These are phyloP conservation scores for Leptinotarsa texana DNA, from an alignment of 1,140 invertebrate species.

Conservation along the genomic window DNA sequence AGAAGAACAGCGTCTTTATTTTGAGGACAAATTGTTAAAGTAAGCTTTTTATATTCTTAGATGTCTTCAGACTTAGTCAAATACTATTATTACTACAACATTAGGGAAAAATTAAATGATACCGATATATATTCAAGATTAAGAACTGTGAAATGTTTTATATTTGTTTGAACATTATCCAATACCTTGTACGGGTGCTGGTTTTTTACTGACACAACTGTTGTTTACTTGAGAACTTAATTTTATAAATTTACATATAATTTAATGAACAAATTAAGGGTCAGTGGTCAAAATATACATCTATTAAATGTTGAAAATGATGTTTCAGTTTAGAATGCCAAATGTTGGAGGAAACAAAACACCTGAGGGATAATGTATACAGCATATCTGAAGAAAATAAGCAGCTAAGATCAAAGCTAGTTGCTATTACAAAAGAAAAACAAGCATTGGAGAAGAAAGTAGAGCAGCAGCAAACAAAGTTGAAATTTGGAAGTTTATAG, in stretches of 20 bases:
- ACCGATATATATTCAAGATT: too few relatives aligned
- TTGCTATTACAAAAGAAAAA: constrained; percentile 65
- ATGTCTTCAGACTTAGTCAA: too few relatives aligned
- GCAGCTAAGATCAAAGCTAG: constrained; percentile 61
- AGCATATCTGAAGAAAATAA: constrained; percentile 58
- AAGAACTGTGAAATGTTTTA: too few relatives aligned
- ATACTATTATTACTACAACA: too few relatives aligned
- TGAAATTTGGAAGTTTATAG: not conserved
- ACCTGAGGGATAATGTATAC: constrained; percentile 53
- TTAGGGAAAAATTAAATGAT: too few relatives aligned
- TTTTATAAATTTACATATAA: too few relatives aligned
- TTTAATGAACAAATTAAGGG: too few relatives aligned
- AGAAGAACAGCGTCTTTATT: constrained; percentile 91
- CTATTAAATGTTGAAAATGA: not conserved
- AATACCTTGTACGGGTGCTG: too few relatives aligned
- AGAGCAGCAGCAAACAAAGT: constrained; percentile 64
- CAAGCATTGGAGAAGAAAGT: constrained; percentile 69
- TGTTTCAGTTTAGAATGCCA: constrained; percentile 56
- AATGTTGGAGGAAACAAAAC: constrained; percentile 54
- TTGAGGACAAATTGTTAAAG: constrained; percentile 79
- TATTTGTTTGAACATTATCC: too few relatives aligned
- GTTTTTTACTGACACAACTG: too few relatives aligned
- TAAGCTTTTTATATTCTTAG: constrained; percentile 55
- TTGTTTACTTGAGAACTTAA: too few relatives aligned
- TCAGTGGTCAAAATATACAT: too few relatives aligned